These are phyloP conservation scores for Molanna angustata DNA, from an alignment of 2,888 invertebrate species.

Conservation along the genomic window DNA sequence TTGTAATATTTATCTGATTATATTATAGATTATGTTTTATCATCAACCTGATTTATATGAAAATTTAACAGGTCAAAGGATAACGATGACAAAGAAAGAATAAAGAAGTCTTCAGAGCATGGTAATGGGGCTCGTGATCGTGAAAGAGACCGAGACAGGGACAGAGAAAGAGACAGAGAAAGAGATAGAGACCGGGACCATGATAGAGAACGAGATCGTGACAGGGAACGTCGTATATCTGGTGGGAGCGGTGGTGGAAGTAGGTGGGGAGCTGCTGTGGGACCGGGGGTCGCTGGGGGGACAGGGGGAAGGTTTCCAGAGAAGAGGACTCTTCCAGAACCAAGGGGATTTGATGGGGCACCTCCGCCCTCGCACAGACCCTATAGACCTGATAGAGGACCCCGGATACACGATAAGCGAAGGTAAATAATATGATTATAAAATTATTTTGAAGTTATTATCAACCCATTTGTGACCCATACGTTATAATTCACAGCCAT, in stretches of 20 bases:
- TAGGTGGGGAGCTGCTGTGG: constrained; percentile 37
- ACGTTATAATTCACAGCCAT: too few species aligned
- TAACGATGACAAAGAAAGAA: constrained; percentile 31
- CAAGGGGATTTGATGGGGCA: constrained; percentile 25
- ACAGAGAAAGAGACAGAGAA: constrained; percentile 33
- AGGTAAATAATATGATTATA: constrained; percentile 45
- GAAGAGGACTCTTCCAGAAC: constrained; percentile 35
- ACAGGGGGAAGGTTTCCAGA: constrained; percentile 35
- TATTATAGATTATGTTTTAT: too few species aligned
- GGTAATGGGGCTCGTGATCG: background rate
- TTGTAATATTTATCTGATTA: too few species aligned
- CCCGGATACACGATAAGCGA: constrained; percentile 62
- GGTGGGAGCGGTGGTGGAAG: constrained; percentile 39
- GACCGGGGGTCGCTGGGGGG: constrained; percentile 33
- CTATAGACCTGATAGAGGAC: constrained; percentile 49
- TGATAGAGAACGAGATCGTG: constrained; percentile 57
- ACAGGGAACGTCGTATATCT: constrained; percentile 51
- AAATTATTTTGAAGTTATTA: too few species aligned
- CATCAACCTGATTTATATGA: too few species aligned
- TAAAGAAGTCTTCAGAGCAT: constrained; percentile 17
- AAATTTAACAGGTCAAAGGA: constrained; percentile 24
- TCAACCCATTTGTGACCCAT: too few species aligned
- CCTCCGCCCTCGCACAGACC: constrained; percentile 34
- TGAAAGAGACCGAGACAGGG: background rate
- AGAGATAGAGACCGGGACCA: constrained; percentile 50